A percentile compares a stretch with the other conserved stretches of the same genome.
These are phyloP conservation scores for Panulirus ornatus DNA, from an alignment of 1,140 invertebrate species.

Conservation along the genomic window DNA sequence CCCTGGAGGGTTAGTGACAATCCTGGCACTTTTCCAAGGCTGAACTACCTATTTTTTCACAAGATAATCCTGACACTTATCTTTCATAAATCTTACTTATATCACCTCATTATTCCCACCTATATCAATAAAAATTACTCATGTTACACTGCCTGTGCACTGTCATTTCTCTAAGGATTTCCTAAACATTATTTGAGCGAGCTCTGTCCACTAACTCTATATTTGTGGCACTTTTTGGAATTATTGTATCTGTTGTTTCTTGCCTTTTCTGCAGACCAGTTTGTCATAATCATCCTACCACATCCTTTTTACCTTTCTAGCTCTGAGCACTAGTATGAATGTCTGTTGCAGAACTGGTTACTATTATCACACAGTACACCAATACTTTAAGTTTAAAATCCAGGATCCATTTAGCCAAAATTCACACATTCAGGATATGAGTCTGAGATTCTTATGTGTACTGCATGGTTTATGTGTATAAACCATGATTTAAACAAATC, in stretches of 20 bases:
- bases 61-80: slow-evolving; percentile 8
- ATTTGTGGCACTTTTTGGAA: slow-evolving; percentile 70
- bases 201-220: slow-evolving; percentile 66
- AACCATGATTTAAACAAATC: slow-evolving; percentile 42
- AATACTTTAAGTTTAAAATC: not conserved
- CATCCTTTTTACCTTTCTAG: slow-evolving; percentile 13
- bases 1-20: not conserved
- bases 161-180: not conserved
- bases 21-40: not conserved
- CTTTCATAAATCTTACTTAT: not conserved
- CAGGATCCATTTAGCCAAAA: not conserved
- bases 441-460: slow-evolving; percentile 45
- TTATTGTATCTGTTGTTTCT: slow-evolving; percentile 45
- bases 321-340: slow-evolving; percentile 10
- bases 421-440: not conserved
- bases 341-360: slow-evolving; percentile 16
- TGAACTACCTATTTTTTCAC: not conserved
- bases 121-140: not conserved
- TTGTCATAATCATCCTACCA: slow-evolving; percentile 16
- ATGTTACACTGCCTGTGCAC: not conserved
- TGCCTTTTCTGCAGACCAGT: slow-evolving; percentile 22
- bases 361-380: slow-evolving; percentile 20
- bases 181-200: slow-evolving; percentile 66
- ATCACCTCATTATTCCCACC: not conserved
- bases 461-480: slow-evolving; percentile 61